Conservation (phyloP, 2,113 vertebrate genomes). For the Thunnus maccoyii region DNA sequence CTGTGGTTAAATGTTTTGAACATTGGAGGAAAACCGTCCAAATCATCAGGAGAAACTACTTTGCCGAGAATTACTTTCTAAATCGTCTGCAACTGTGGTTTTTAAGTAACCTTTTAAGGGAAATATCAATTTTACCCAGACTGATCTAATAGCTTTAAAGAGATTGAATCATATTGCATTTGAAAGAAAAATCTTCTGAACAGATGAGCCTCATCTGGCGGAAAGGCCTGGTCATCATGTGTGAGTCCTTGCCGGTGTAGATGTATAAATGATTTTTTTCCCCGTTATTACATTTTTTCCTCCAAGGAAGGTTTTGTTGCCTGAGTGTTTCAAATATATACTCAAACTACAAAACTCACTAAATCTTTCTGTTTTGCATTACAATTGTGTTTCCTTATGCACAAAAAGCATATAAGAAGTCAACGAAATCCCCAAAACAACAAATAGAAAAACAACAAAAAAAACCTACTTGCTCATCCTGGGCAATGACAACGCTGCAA, state of each 20-base stretch:
- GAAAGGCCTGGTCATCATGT: constrained; percentile 46
- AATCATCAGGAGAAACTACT: not conserved
- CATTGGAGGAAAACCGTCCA: not conserved
- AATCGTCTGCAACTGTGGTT: constrained; percentile 19
- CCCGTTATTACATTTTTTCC: not conserved
- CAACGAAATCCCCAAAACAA: not conserved
- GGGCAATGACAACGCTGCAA: constrained; percentile 33
- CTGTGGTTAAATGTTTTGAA: not conserved
- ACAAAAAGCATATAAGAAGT: not conserved
- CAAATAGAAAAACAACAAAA: constrained; percentile 2
- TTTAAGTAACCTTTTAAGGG: constrained; percentile 31
- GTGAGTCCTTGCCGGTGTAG: constrained; percentile 1
- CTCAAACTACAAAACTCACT: not conserved
- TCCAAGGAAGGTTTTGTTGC: constrained; percentile 4
- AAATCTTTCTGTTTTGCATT: constrained; percentile 17
- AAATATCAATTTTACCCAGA: constrained; percentile 56
- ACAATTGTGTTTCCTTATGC: not conserved
- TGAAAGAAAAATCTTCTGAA: constrained; percentile 48
- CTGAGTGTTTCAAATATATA: constrained; percentile 7
- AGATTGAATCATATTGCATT: constrained; percentile 59
- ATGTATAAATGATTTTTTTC: not conserved
- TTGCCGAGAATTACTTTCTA: constrained; percentile 11
- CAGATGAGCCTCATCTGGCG: constrained; percentile 71
- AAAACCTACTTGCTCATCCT: not conserved
- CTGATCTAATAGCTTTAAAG: constrained; percentile 44